These are phyloP conservation scores for Ictalurus punctatus DNA, from an alignment of 2,113 vertebrate species.

Conservation along the genomic window DNA sequence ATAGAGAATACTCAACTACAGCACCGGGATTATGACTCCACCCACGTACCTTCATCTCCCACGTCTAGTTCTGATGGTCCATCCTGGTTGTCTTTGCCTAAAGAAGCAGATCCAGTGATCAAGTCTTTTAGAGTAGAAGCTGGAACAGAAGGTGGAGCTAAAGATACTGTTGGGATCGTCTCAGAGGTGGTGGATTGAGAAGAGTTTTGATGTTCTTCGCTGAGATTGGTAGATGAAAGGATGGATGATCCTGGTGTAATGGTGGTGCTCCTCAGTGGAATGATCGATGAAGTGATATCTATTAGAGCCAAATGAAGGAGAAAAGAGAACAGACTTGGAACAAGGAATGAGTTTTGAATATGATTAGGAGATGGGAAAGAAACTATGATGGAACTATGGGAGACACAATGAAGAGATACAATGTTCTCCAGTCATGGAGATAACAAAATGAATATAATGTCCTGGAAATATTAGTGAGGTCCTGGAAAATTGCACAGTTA, in stretches of 20 bases:
- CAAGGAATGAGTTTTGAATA: not conserved
- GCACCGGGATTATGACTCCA: not conserved
- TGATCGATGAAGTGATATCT: not conserved
- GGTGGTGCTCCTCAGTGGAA: slow-evolving; percentile 13
- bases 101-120: slow-evolving; percentile 46
- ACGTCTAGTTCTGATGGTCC: slow-evolving; percentile 70
- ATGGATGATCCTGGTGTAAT: slow-evolving; percentile 20
- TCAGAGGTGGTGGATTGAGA: slow-evolving; percentile 22
- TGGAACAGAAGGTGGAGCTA: slow-evolving; percentile 7
- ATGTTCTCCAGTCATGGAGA: not conserved
- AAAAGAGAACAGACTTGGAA: not conserved
- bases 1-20: not conserved
- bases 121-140: slow-evolving; percentile 9
- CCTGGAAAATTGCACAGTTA: not conserved
- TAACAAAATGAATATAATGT: not conserved
- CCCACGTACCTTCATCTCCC: slow-evolving; percentile 68
- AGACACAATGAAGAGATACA: not conserved
- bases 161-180: not conserved
- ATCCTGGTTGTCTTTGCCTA: slow-evolving; percentile 58
- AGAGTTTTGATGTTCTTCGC: slow-evolving; percentile 33
- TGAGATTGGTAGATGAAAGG: slow-evolving; percentile 26
- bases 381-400: not conserved
- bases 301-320: not conserved
- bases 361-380: not conserved
- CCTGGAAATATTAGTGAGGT: not conserved